Evolutionary conservation across 23 tunicate genomes (phyloP).

Genomic region (Styela clava): DNA sequence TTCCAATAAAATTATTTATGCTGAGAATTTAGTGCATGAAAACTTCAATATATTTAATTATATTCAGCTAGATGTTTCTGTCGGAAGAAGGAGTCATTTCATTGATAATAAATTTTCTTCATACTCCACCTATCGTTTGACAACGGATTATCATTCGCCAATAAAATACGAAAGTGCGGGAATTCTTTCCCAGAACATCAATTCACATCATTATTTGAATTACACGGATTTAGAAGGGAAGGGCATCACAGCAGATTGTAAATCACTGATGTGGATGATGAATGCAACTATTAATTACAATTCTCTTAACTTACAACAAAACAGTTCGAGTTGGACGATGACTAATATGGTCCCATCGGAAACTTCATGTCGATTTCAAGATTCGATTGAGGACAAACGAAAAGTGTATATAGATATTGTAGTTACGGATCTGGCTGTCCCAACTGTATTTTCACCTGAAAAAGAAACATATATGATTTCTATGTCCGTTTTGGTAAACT

Average conservation of each 20-base stretch:
- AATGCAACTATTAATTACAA: neutral
- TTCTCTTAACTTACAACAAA: neutral
- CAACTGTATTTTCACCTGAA: neutral
- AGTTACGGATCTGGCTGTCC: neutral
- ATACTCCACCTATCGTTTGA: neutral
- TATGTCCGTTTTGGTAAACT: neutral
- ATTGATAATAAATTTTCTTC: neutral
- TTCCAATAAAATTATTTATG: neutral
- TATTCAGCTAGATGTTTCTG: neutral
- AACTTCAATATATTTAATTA: neutral
- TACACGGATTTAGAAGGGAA: neutral
- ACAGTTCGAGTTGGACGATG: neutral
- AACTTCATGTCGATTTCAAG: neutral
- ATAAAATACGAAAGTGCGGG: neutral
- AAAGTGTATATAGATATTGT: neutral
- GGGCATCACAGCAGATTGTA: neutral
- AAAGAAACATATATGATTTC: neutral
- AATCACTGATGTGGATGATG: neutral
- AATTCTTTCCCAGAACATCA: neutral
- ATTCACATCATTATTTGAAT: neutral
- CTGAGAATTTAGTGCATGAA: neutral
- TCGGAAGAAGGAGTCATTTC: neutral
- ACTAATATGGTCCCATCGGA: neutral
- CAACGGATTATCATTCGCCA: neutral
- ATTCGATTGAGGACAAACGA: neutral